Evolutionary conservation across 2,888 invertebrate species (phyloP), one percentile per base, ranked within the genome.

Genomic region (Amphipyra berbera): DNA sequence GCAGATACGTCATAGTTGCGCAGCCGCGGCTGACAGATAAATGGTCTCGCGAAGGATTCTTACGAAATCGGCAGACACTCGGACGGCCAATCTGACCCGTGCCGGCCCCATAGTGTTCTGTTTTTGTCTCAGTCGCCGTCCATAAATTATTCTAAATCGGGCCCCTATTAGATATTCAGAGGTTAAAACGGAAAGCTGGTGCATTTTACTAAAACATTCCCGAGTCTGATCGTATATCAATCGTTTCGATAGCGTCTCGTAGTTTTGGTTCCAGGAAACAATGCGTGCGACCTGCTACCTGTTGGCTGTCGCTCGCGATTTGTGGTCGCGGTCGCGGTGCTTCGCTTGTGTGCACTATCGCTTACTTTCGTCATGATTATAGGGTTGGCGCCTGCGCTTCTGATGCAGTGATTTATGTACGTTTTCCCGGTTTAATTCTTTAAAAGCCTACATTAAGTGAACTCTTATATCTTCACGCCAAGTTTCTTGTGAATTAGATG

Each of bases 81-180:
- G 81, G 83, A 82, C 84, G 84, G 78, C 79, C 84, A 40, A 62
- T 73, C 73, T 81, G 85, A 86, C 87, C 87, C 81, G 81, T 68
- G 73, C 79, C 78, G 79, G 77, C 70, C 81, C 90, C 91, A 92
- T 93, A 93, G 84, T 87, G 94, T 92, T 90, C 93, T 90, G 92
- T 92, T 93, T 94, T 92, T 93, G 93, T 93, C 90, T 89, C 89
- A 77, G 77, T 81, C 84, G 87, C 81, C 82, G 80, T 83, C 90
- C 86, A 94, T 94, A 94, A 93, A 94, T 94, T 89, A 93, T 91
- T 92, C 93, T 88, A 91, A 93, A 92, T 91, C 91, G 91, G 90
- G 86, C 85, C 91, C 78, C 90, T 91, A 93, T 94, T 94, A 94
- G 93, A 92, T 93, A 94, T 94, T 92, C 94, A 93, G 89, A 90